phyloP scores from a whole-genome alignment of 2,888 invertebrate species.

The Synanthedon formicaeformis region DNA sequence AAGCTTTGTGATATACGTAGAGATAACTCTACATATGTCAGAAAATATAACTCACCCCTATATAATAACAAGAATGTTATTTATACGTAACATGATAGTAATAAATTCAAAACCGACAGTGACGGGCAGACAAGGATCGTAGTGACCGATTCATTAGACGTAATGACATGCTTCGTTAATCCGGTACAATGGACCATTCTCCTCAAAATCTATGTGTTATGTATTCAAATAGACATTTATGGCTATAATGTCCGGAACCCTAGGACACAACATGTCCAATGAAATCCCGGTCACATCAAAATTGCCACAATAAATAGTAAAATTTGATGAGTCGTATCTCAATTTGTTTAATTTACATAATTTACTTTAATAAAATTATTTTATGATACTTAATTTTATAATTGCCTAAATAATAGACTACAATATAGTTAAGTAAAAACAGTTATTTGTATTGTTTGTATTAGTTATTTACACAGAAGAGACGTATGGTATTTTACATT shows the following conservation, averaged over 20 bases:
- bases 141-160: conserved; percentile 54
- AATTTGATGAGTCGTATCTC: not conserved
- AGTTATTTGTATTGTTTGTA: no score
- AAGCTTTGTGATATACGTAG: no score
- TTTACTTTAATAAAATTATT: no score
- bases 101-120: conserved; percentile 56
- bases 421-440: no score
- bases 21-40: no score
- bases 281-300: no score
- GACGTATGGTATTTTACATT: no score
- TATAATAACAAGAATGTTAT: no score
- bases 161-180: conserved; percentile 67
- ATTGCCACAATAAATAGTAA: not conserved
- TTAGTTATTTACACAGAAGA: no score
- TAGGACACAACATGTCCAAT: not conserved
- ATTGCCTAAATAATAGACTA: no score
- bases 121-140: conserved; percentile 57
- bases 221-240: conserved; percentile 14
- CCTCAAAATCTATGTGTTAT: conserved; percentile 32
- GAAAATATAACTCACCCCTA: no score
- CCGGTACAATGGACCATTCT: conserved; percentile 56
- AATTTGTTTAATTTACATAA: not conserved
- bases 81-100: conserved; percentile 15
- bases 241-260: conserved; percentile 25
- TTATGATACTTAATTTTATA: no score